Percentiles rank a stretch among this genome's conserved stretches.
Evolutionary conservation across 2,888 invertebrate species (phyloP).

Genomic region (Plagodis pulveraria): DNA sequence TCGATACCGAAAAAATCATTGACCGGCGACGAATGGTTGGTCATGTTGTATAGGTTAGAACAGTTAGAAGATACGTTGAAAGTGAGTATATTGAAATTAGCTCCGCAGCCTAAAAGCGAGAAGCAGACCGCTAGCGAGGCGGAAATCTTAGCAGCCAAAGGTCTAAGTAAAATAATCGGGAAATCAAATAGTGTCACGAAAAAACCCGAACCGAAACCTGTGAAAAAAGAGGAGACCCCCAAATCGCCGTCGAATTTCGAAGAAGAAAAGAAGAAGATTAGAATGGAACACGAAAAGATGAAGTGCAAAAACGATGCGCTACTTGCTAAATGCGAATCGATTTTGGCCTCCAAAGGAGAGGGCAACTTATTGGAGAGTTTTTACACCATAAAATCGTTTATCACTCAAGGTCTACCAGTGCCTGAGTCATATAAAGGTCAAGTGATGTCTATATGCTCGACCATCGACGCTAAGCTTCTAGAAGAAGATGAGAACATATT

Average conservation of each 20-base stretch:
- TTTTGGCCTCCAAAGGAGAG: conserved; percentile 70
- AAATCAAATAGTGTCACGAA: conserved; percentile 60
- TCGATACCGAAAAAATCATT: conserved; percentile 66
- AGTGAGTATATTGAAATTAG: conserved; percentile 59
- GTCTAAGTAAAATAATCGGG: conserved; percentile 75
- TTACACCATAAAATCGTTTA: conserved; percentile 72
- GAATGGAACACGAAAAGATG: conserved; percentile 45
- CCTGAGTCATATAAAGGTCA: conserved; percentile 75
- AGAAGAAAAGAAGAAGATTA: conserved; percentile 45
- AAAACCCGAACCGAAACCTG: conserved; percentile 51
- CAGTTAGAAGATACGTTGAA: conserved; percentile 65
- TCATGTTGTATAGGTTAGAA: conserved; percentile 69
- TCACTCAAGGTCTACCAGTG: conserved; percentile 69
- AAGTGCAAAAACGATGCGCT: conserved; percentile 62
- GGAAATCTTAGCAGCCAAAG: conserved; percentile 75
- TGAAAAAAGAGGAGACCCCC: conserved; percentile 31
- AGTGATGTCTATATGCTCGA: conserved; percentile 71
- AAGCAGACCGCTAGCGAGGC: conserved; percentile 65
- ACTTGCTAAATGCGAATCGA: conserved; percentile 70
- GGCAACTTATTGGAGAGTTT: conserved; percentile 71
- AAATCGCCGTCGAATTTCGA: conserved; percentile 32
- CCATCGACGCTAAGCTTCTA: conserved; percentile 67
- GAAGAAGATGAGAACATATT: conserved; percentile 58
- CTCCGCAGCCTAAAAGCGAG: conserved; percentile 43
- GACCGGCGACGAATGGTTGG: conserved; percentile 74